These are phyloP conservation scores for Acanthurus lineatus DNA, from an alignment of 2,797 vertebrate species.

Conservation along the genomic window DNA sequence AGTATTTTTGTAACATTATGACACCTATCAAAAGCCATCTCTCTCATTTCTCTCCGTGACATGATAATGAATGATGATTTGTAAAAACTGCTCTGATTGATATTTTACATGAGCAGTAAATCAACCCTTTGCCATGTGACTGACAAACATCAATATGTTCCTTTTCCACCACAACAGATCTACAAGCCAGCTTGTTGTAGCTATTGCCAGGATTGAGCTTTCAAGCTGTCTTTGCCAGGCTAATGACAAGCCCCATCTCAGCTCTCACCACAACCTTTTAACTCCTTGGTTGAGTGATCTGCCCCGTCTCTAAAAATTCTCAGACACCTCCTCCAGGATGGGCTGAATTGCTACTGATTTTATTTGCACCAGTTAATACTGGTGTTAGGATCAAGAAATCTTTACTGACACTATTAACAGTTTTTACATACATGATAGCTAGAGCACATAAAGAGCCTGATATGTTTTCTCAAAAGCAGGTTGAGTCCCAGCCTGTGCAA, in stretches of 20 bases:
- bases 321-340: neutral
- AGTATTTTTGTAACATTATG: constrained; percentile 10
- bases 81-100: neutral
- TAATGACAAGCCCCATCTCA: neutral
- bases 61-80: neutral
- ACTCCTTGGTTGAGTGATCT: too few relatives aligned
- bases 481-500: too few relatives aligned
- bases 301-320: neutral
- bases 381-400: neutral
- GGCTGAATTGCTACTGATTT: constrained; percentile 10
- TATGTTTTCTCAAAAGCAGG: too few relatives aligned
- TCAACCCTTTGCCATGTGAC: constrained; percentile 16
- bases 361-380: neutral
- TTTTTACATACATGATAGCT: neutral
- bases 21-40: constrained; percentile 2
- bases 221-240: neutral
- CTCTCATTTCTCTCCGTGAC: constrained; percentile 11
- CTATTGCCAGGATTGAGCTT: constrained; percentile 4
- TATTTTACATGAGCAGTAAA: constrained; percentile 10
- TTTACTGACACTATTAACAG: neutral
- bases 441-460: too few relatives aligned
- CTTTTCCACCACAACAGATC: constrained; percentile 9
- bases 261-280: neutral
- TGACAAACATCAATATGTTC: constrained; percentile 20
- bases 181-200: constrained; percentile 2